Base-by-base conservation (phyloP, 2,888 invertebrate species). In the Chloromyia formosa region DNA sequence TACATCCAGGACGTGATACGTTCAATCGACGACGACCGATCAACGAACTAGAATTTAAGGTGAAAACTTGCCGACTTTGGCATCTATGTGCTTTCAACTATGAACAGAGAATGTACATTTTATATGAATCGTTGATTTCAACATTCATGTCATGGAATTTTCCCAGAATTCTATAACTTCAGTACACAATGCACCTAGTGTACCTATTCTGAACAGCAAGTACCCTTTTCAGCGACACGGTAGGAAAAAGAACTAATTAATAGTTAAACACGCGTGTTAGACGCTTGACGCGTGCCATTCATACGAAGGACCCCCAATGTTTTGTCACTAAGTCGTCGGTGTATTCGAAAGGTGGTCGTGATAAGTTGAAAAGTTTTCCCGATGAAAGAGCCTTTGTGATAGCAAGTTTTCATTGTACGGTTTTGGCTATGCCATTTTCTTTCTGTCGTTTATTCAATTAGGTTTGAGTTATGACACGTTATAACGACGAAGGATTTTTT, bases 241-340 rank as follows among this genome's bases (percentile, higher is more conserved):
- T 3, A 22, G 64, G n/a, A 27, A 69, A 54, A 53, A 53, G 68
- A 69, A 54, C 68, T 69, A 69, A 69, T 69, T 69, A 69, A 69
- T 69, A 69, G 68, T 69, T 69, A 69, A 69, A 69, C 53, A 69
- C 68, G 68, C 68, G 68, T 69, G 68, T 53, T 69, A 69, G 53
- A 27, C 9, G 68, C 53, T 69, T 69, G 68, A 69, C 68, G 53
- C 53, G 53, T 53, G 68, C 68, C 54, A 53, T 69, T 69, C 62
- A 62, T 40, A 16, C 18, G 12, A 9, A 40, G 27, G 27, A 35
- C 27, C 62, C 23, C 23, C 23, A 49, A 49, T 49, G 16, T 49
- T 49, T n/a, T 12, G 14, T 7, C 49, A 35, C 27, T 35, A 7
- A 49, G 5, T 49, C 49, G 27, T 35, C 49, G 14, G 3, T 49